Evolutionary conservation across 1,140 invertebrate genomes (phyloP), one percentile per base, ranked within the genome.

Genomic region (Mizuhopecten yessoensis): DNA sequence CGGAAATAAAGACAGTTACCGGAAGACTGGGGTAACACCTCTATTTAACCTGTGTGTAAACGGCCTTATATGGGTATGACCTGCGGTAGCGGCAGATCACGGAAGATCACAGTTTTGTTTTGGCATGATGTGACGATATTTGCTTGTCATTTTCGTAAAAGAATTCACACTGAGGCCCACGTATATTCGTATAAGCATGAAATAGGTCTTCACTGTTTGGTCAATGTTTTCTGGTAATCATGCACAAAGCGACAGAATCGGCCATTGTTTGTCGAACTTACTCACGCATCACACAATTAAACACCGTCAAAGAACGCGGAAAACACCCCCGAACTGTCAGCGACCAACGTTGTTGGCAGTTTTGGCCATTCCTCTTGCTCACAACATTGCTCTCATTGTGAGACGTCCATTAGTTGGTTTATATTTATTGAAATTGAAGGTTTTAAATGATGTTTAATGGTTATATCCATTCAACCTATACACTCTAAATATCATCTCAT

Each of bases 41-140:
- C 57, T 17, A 17, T 5, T 9, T 75, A 29, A 75, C 2, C 57
- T 75, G 23, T 75, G 57, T 75, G 57, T n/a, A 75, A n/a, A 29
- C 0, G 23, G 23, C 57, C 57, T 29, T 75, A 75, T 75, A 75
- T 29, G 57, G 57, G 15, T n/a, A 75, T 29, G 20, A 29, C 45
- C n/a, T 75, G 57, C n/a, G 57, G 15, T 29, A n/a, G 57, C 57
- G n/a, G n/a, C 7, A 75, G 9, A 13, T 75, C 57, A n/a, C 57
- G 57, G 57, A 75, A 75, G 57, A 75, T 7, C 57, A 17, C 17
- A 29, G 57, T 75, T n/a, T 75, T 75, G 57, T 75, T 75, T 75
- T 75, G 57, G n/a, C 57, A 75, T 75, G 57, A 75, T 75, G 57
- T 75, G 57, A 75, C 57, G 57, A 75, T 29, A 75, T 75, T 75